Evolutionary conservation across 2,888 invertebrate species (phyloP).

Genomic region (Perizoma affinitatum): DNA sequence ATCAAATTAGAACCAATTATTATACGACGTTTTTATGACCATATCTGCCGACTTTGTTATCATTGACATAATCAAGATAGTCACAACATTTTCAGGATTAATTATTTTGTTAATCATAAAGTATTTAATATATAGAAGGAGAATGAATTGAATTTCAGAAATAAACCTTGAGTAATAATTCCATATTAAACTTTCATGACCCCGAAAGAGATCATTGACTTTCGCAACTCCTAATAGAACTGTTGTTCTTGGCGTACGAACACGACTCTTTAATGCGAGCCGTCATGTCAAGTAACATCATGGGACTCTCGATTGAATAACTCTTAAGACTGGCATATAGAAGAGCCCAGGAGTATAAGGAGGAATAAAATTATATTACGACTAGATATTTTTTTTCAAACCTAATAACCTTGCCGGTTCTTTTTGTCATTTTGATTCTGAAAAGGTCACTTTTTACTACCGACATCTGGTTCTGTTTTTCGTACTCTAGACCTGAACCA

Average conservation of each 20-base stretch:
- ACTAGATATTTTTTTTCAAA: not conserved
- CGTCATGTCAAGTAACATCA: conserved; percentile 48
- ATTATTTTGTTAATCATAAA: conserved; percentile 1
- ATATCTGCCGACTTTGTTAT: conserved; percentile 9
- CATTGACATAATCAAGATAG: not conserved
- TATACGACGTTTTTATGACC: conserved; percentile 17
- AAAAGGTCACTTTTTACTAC: too few species aligned
- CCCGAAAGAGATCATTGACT: conserved; percentile 50
- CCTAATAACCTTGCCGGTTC: not conserved
- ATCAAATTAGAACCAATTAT: conserved; percentile 12
- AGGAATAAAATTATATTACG: not conserved
- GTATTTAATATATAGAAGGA: conserved; percentile 3
- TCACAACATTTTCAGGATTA: not conserved
- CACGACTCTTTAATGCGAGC: conserved; percentile 38
- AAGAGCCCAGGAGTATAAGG: conserved; percentile 7
- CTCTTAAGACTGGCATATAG: conserved; percentile 33
- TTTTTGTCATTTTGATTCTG: not conserved
- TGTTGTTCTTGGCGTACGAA: conserved; percentile 39
- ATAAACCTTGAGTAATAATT: conserved; percentile 15
- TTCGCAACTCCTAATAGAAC: conserved; percentile 43
- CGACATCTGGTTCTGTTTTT: too few species aligned
- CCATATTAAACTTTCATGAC: conserved; percentile 31
- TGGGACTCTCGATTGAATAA: conserved; percentile 51
- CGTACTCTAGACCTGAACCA: not conserved
- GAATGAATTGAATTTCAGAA: conserved; percentile 7